Evolutionary conservation across 1,140 invertebrate genomes (phyloP).

Genomic region (Nylanderia fulva): DNA sequence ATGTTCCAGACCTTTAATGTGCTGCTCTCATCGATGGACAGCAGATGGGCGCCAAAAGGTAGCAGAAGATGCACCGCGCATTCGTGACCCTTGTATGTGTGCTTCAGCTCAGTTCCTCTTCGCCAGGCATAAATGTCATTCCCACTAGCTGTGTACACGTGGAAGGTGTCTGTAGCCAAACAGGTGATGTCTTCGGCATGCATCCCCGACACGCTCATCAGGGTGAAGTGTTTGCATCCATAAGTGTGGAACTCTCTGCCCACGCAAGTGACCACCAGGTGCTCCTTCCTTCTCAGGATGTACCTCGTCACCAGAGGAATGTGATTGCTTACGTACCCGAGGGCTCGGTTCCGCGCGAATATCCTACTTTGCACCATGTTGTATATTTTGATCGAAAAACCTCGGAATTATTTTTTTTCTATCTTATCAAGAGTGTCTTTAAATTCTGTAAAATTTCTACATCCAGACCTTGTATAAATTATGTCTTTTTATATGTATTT

Average conservation of each 20-base stretch:
- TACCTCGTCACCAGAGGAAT: slow-evolving; percentile 94
- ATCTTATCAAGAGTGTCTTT: neutral
- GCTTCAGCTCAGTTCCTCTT: slow-evolving; percentile 94
- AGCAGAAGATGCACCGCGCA: slow-evolving; percentile 91
- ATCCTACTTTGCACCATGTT: slow-evolving; percentile 90
- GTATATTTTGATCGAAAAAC: neutral
- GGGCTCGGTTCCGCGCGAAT: slow-evolving; percentile 92
- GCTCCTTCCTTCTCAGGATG: slow-evolving; percentile 94
- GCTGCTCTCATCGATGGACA: slow-evolving; percentile 94
- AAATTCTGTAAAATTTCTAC: too few species aligned
- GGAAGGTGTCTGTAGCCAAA: slow-evolving; percentile 92
- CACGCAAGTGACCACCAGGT: slow-evolving; percentile 95
- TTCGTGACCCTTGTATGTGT: slow-evolving; percentile 93
- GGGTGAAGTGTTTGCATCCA: slow-evolving; percentile 92
- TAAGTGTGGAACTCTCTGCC: slow-evolving; percentile 97
- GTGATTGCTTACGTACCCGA: slow-evolving; percentile 97
- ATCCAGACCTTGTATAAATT: too few species aligned
- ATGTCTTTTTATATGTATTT: too few species aligned
- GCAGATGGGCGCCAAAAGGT: slow-evolving; percentile 94
- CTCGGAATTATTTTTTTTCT: neutral
- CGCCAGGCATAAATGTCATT: slow-evolving; percentile 95
- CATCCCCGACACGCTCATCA: slow-evolving; percentile 93
- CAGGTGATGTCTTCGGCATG: slow-evolving; percentile 94
- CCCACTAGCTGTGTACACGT: slow-evolving; percentile 94
- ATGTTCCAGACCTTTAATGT: slow-evolving; percentile 95